These are phyloP conservation scores for Gypaetus barbatus DNA, from an alignment of 2,797 vertebrate species.

Conservation along the genomic window DNA sequence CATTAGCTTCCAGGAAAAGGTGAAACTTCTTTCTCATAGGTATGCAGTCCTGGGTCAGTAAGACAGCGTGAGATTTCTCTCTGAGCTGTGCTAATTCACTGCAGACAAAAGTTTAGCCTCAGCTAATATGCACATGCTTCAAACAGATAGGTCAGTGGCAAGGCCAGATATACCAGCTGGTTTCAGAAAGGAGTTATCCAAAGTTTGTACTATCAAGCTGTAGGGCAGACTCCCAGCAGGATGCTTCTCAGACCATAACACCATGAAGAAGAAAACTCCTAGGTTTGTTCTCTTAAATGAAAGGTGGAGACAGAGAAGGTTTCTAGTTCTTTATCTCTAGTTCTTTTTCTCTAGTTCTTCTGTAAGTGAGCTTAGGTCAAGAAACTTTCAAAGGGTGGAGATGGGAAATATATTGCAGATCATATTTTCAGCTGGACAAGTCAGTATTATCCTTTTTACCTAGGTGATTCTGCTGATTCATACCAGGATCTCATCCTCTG, in stretches of 20 bases:
- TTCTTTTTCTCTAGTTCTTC: neutral
- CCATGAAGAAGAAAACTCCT: neutral
- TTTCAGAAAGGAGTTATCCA: neutral
- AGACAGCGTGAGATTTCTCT: neutral
- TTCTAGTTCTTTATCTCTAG: neutral
- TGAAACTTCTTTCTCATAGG: neutral
- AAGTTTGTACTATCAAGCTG: neutral
- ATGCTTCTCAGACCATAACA: neutral
- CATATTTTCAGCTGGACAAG: neutral
- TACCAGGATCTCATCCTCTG: neutral
- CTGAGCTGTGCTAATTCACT: neutral
- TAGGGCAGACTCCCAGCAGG: neutral
- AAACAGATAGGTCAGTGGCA: neutral
- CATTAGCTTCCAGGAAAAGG: neutral
- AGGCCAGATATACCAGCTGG: neutral
- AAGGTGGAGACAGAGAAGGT: neutral
- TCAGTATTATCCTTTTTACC: neutral
- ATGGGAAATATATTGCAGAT: neutral
- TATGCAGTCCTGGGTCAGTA: neutral
- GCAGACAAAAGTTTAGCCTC: neutral
- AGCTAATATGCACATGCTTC: neutral
- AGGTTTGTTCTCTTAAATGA: neutral
- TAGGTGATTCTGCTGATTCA: neutral
- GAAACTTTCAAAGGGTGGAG: neutral
- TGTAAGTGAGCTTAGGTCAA: neutral